Evolutionary conservation across 2,888 invertebrate species (phyloP).

Genomic region (Agriopis aurantiaria): DNA sequence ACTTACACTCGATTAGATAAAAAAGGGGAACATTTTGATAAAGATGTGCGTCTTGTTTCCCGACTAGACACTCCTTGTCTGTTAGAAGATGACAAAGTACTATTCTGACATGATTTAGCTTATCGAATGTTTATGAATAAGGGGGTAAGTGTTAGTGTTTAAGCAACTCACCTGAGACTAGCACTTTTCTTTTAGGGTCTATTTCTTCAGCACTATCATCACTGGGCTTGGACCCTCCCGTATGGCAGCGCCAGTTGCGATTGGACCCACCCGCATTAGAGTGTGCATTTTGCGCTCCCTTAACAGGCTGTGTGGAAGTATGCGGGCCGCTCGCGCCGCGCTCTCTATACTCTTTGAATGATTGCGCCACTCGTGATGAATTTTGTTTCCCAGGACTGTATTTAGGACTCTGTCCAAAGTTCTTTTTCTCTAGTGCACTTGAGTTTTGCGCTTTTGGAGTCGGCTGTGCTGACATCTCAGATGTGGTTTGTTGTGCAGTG

Average conservation of each 20-base stretch:
- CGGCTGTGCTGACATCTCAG: not conserved
- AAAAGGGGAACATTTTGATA: too few relatives aligned
- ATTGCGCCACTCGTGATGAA: conserved; percentile 22
- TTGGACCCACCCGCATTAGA: not conserved
- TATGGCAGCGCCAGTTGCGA: not conserved
- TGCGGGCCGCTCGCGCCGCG: not conserved
- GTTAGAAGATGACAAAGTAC: too few relatives aligned
- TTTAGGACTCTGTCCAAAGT: not conserved
- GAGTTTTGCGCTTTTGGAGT: not conserved
- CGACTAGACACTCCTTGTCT: too few relatives aligned
- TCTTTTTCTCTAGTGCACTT: not conserved
- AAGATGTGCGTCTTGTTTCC: too few relatives aligned
- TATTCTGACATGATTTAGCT: too few relatives aligned
- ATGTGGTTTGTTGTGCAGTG: not conserved
- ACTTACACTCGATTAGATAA: too few relatives aligned
- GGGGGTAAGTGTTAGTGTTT: not conserved
- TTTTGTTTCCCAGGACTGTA: conserved; percentile 9
- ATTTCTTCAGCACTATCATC: conserved; percentile 4
- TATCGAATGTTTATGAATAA: too few relatives aligned
- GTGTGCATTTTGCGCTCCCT: not conserved
- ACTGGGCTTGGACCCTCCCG: not conserved
- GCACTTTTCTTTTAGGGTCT: conserved; percentile 29
- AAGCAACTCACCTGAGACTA: conserved; percentile 53
- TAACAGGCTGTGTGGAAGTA: not conserved
- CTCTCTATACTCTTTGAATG: conserved; percentile 4